Evolutionary conservation across 2,113 vertebrate genomes (phyloP), one percentile per base, ranked within the genome.

Genomic region (Synchiropus splendidus): DNA sequence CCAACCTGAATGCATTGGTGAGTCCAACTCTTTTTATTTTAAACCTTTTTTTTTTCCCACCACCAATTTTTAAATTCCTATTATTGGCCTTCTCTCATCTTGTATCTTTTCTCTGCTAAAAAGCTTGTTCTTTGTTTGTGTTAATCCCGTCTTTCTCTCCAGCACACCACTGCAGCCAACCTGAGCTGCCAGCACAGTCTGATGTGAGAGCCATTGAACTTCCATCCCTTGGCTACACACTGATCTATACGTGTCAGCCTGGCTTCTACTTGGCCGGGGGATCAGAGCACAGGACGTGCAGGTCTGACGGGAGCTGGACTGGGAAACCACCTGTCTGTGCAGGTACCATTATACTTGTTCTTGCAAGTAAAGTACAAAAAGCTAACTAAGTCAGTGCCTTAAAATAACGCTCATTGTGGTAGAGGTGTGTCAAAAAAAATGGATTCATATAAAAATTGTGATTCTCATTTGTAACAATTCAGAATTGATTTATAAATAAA

Each of bases 121-220:
- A 40, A 35, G 13, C 41, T 3, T 8, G 1, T 9, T 14, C 31
- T 37, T n/a, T 42, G 36, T 11, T 41, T 49, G 6, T 31, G 12
- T 44, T 44, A 33, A 33, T 32, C 12, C 17, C 6, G 27, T 35
- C 40, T 35, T 16, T 32, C 16, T 42, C 11, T 52, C 30, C 61
- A 88, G 95, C 94, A 53, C 94, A 99, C 70, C 92, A 96, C 78
- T 99, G 95, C 61, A 92, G 74, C 67, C 93, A 99, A 65, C 93
- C 95, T 0, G 94, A 99, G 82, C 87, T 91, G 1, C 89, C 92
- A 0, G 78, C 83, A 32, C 91, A 94, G 6, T 88, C 92, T 55
- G 93, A 93, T 9, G 92, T 97, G 0, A 88, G 89, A 1, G 90
- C 94, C 36, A 85, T 98, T 74, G 95, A 99, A 65, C 70, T 99